These are phyloP conservation scores for Sycophila sp. DNA, from an alignment of 1,140 invertebrate species.

Conservation along the genomic window DNA sequence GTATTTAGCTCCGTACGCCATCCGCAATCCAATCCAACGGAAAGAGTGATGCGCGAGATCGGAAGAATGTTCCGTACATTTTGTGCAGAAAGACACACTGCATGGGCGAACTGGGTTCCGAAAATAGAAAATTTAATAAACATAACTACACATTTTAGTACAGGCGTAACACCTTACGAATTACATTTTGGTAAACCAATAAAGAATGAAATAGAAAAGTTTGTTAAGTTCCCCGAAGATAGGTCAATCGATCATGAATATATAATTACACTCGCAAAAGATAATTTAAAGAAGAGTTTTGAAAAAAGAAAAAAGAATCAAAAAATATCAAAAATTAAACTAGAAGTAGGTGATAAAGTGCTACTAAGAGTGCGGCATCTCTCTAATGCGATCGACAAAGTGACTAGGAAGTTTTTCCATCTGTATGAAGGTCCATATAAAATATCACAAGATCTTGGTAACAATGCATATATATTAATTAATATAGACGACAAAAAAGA, in stretches of 20 bases:
- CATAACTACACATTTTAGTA: constrained; percentile 52
- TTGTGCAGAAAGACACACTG: constrained; percentile 39
- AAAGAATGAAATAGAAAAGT: background rate
- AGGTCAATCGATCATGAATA: background rate
- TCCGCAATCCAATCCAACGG: constrained; percentile 47
- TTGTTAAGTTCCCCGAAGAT: background rate
- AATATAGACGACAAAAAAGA: background rate
- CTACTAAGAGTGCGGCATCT: background rate
- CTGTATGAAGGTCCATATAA: background rate
- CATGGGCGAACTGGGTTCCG: constrained; percentile 36
- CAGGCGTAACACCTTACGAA: constrained; percentile 51
- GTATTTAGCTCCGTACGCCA: constrained; percentile 42
- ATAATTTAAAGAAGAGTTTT: background rate
- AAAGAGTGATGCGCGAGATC: constrained; percentile 51
- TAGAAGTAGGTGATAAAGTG: background rate
- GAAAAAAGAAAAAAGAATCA: background rate
- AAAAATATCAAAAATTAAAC: background rate
- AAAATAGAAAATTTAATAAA: constrained; percentile 53
- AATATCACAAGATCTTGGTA: background rate
- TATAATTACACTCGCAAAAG: background rate
- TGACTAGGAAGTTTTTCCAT: background rate
- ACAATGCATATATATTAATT: background rate
- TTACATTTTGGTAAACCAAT: constrained; percentile 48
- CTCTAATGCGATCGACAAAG: background rate
- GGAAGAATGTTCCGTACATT: too few relatives aligned